phyloP scores from a whole-genome alignment of 2,797 vertebrate genomes.

The Amniataba percoides region DNA sequence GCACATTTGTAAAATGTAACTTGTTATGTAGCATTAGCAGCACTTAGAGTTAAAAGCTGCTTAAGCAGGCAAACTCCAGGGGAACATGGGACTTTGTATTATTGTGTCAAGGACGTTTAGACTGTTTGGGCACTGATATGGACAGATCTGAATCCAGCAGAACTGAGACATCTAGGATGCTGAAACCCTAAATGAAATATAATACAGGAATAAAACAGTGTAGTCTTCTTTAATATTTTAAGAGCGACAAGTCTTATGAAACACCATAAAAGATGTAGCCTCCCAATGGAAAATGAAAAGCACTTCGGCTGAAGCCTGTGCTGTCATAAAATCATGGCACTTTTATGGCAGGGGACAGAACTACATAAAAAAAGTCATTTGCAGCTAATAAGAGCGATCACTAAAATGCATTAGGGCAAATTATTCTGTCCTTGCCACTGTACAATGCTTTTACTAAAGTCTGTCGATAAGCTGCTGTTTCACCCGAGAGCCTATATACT shows the following conservation, averaged over 20 bases:
- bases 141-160: conserved; percentile 56
- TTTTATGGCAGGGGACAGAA: conserved; percentile 73
- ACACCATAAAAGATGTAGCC: conserved; percentile 69
- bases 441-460: conserved; percentile 61
- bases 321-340: conserved; percentile 73
- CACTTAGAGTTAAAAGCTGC: conserved; percentile 31
- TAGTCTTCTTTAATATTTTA: conserved; percentile 70
- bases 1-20: not conserved
- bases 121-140: conserved; percentile 58
- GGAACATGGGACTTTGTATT: conserved; percentile 9
- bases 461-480: conserved; percentile 61
- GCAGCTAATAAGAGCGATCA: conserved; percentile 73
- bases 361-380: conserved; percentile 77
- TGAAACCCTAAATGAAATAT: conserved; percentile 70
- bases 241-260: conserved; percentile 72
- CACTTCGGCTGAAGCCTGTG: conserved; percentile 64
- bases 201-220: conserved; percentile 65
- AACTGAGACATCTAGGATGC: conserved; percentile 55
- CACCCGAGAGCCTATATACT: conserved; percentile 37
- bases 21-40: conserved; percentile 12
- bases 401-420: conserved; percentile 78
- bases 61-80: conserved; percentile 10
- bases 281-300: conserved; percentile 74
- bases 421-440: conserved; percentile 72
- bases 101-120: conserved; percentile 24